Evolutionary conservation across 2,888 invertebrate genomes (phyloP).

Genomic region (Mythimna albipuncta): DNA sequence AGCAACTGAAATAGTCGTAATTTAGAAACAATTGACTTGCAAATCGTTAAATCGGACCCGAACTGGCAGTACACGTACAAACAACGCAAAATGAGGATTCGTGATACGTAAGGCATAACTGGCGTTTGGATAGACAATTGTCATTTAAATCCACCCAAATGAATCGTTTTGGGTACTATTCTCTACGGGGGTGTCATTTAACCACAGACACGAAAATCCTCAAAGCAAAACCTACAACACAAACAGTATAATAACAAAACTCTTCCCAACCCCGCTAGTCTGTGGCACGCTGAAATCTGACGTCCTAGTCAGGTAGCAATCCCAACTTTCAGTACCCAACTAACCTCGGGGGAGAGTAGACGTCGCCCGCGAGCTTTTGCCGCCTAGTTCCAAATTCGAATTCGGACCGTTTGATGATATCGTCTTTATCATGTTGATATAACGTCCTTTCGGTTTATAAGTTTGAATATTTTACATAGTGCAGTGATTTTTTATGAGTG

Average conservation of each 20-base stretch:
- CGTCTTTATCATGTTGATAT: conserved; percentile 61
- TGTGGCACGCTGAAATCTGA: conserved; percentile 72
- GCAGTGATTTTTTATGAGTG: conserved; percentile 68
- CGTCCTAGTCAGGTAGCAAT: conserved; percentile 66
- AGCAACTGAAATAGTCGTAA: conserved; percentile 42
- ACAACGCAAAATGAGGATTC: conserved; percentile 67
- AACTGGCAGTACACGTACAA: conserved; percentile 49
- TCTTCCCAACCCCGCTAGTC: conserved; percentile 36
- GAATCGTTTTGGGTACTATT: conserved; percentile 68
- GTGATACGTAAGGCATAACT: conserved; percentile 69
- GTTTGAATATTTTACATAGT: conserved; percentile 54
- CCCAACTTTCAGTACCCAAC: conserved; percentile 72
- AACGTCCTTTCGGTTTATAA: conserved; percentile 32
- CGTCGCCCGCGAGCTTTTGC: conserved; percentile 64
- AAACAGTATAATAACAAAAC: conserved; percentile 59
- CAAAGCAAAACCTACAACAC: conserved; percentile 8
- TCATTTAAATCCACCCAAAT: conserved; percentile 77
- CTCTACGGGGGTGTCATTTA: conserved; percentile 62
- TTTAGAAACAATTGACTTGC: conserved; percentile 49
- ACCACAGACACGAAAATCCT: conserved; percentile 54
- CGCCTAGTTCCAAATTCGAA: conserved; percentile 65
- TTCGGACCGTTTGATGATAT: conserved; percentile 60
- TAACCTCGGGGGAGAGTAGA: conserved; percentile 68
- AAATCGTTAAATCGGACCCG: conserved; percentile 55
- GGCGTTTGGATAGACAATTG: conserved; percentile 71